These are phyloP conservation scores for Terebella lapidaria DNA, from an alignment of 2,888 invertebrate genomes.

Conservation along the genomic window DNA sequence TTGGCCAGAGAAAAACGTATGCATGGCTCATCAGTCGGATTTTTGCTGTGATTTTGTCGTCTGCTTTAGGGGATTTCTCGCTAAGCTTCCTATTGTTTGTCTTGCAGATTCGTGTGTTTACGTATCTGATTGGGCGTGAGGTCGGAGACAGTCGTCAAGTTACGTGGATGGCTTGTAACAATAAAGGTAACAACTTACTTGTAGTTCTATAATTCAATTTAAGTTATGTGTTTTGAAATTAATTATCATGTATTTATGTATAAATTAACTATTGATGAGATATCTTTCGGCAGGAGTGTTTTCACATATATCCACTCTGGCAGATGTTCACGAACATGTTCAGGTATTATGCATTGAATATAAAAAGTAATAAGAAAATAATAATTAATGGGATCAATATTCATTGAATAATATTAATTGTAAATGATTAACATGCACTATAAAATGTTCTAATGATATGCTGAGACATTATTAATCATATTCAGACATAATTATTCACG, in stretches of 20 bases:
- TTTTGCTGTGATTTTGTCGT: too few species aligned
- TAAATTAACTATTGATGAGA: not conserved
- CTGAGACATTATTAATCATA: too few species aligned
- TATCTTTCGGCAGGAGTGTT: constrained; percentile 69
- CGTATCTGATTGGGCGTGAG: constrained; percentile 94
- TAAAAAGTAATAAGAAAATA: too few species aligned
- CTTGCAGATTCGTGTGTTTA: constrained; percentile 85
- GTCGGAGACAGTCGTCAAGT: constrained; percentile 85
- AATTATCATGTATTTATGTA: too few species aligned
- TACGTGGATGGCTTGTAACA: constrained; percentile 97
- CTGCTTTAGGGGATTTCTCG: too few species aligned
- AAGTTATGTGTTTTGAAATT: too few species aligned
- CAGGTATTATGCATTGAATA: constrained; percentile 47
- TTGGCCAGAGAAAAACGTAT: constrained; percentile 70
- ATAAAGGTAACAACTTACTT: constrained; percentile 68
- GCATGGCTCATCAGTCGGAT: not conserved
- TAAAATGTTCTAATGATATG: too few species aligned
- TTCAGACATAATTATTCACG: too few species aligned
- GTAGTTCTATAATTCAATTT: not conserved
- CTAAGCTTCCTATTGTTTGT: too few species aligned
- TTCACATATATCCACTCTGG: constrained; percentile 91
- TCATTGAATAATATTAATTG: too few species aligned
- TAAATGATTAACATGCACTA: too few species aligned
- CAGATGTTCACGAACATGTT: constrained; percentile 96
- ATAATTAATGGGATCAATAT: too few species aligned